These are phyloP conservation scores for Tinamus guttatus DNA, from an alignment of 2,113 vertebrate genomes.

Conservation along the genomic window DNA sequence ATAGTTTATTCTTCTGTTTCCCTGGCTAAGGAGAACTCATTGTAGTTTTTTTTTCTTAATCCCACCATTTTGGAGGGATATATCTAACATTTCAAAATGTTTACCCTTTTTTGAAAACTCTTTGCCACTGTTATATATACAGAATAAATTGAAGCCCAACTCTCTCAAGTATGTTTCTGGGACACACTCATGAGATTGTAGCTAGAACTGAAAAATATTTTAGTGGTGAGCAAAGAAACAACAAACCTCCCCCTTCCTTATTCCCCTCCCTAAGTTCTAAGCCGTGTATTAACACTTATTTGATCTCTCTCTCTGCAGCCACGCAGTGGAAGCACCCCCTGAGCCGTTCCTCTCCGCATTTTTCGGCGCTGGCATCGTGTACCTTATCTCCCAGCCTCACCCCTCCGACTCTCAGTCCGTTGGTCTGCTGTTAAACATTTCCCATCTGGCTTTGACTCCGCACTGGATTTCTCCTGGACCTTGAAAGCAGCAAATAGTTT, in stretches of 20 bases:
- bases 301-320: constrained; percentile 44
- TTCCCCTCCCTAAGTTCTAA: background rate
- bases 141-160: background rate
- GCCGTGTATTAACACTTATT: background rate
- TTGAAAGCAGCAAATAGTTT: background rate
- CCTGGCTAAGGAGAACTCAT: background rate
- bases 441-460: background rate
- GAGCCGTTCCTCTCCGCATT: background rate
- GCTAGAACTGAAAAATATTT: constrained; percentile 14
- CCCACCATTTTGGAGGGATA: background rate
- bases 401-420: background rate
- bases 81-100: constrained; percentile 13
- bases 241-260: background rate
- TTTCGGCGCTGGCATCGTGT: background rate
- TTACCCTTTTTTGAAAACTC: constrained; percentile 4
- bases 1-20: constrained; percentile 21
- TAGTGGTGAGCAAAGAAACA: background rate
- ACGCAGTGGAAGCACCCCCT: background rate
- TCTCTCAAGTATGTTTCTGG: constrained; percentile 8
- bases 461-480: background rate
- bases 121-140: background rate
- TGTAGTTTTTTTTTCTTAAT: background rate
- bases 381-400: background rate
- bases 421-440: background rate
- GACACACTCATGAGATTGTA: constrained; percentile 2